These are phyloP conservation scores for Euplagia quadripunctaria DNA, from an alignment of 2,888 invertebrate species.

Conservation along the genomic window DNA sequence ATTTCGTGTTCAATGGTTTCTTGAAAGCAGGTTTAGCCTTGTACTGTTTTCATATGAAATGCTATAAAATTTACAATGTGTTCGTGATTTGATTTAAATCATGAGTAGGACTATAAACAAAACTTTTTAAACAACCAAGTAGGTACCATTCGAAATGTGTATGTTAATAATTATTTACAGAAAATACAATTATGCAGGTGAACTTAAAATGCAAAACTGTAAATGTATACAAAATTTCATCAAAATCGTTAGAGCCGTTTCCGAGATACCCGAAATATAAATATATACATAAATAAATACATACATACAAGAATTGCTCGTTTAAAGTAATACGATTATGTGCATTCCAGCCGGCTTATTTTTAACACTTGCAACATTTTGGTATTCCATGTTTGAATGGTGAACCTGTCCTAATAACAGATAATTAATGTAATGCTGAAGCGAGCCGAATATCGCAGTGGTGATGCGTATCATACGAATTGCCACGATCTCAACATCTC, in stretches of 20 bases:
- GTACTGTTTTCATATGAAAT: constrained; percentile 15
- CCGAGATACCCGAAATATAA: too few relatives aligned
- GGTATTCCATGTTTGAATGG: not conserved
- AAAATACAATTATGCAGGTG: too few relatives aligned
- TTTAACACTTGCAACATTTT: not conserved
- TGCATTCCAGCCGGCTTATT: not conserved
- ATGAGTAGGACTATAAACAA: not conserved
- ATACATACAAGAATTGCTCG: too few relatives aligned
- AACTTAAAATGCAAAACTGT: too few relatives aligned
- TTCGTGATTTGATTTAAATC: constrained; percentile 14
- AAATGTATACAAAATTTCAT: too few relatives aligned
- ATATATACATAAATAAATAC: too few relatives aligned
- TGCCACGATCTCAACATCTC: constrained; percentile 50
- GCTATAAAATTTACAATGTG: not conserved
- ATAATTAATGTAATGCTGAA: constrained; percentile 29
- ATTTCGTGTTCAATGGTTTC: constrained; percentile 14
- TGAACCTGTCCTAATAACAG: not conserved
- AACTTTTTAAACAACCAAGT: not conserved
- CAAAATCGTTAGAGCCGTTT: too few relatives aligned
- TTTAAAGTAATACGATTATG: not conserved
- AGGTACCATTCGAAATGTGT: not conserved
- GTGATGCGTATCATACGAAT: constrained; percentile 39
- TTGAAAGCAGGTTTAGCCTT: not conserved
- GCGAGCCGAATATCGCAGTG: not conserved
- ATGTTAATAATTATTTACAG: too few relatives aligned